Evolutionary conservation across 1,140 invertebrate genomes (phyloP).

Genomic region (Trichogramma pretiosum): DNA sequence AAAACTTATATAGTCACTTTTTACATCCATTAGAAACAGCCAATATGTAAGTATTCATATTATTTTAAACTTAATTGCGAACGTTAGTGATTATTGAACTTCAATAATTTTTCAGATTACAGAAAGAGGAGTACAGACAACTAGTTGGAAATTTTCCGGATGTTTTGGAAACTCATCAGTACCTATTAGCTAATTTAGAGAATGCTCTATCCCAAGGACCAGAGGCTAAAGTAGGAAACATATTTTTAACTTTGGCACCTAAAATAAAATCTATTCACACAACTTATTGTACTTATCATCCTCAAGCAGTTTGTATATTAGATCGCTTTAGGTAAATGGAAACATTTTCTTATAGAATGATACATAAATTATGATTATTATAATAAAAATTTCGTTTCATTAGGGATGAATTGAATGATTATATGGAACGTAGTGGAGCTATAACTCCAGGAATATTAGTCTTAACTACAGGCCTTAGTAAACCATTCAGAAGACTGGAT

Average conservation of each 20-base stretch:
- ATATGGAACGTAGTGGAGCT: conserved; percentile 80
- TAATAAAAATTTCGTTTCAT: no score
- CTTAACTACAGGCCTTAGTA: conserved; percentile 84
- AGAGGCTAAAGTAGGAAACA: conserved; percentile 81
- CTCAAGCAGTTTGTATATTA: conserved; percentile 81
- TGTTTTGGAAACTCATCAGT: conserved; percentile 73
- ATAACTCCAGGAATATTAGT: conserved; percentile 76
- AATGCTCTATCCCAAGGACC: conserved; percentile 58
- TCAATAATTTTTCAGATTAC: conserved; percentile 56
- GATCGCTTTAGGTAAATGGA: conserved; percentile 72
- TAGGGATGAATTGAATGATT: conserved; percentile 77
- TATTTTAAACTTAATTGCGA: no score
- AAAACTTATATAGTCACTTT: conserved; percentile 75
- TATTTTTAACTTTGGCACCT: conserved; percentile 81
- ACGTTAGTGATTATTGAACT: conserved; percentile 1
- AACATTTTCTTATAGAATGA: neutral
- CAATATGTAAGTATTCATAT: conserved; percentile 61
- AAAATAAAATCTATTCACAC: conserved; percentile 79
- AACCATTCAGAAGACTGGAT: conserved; percentile 88
- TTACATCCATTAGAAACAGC: conserved; percentile 73
- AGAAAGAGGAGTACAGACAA: conserved; percentile 74
- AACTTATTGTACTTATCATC: conserved; percentile 85
- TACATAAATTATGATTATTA: conserved; percentile 8
- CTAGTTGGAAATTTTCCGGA: conserved; percentile 82
- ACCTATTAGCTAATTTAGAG: conserved; percentile 68